phyloP scores from a whole-genome alignment of 2,113 vertebrate species.

The Microcebus griseorufus region DNA sequence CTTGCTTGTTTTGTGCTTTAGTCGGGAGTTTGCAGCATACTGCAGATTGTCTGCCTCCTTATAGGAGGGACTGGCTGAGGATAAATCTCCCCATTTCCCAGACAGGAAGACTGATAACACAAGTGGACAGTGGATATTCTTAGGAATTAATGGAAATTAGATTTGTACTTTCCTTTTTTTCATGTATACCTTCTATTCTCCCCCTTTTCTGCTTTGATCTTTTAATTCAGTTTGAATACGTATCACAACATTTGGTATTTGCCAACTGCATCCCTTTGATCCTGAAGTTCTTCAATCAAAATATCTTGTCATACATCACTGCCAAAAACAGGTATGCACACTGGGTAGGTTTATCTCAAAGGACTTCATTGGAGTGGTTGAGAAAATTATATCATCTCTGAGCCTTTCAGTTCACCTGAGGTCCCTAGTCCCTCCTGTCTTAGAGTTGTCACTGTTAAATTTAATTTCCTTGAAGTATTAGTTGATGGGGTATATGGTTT shows the following conservation, averaged over 20 bases:
- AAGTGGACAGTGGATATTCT: not conserved
- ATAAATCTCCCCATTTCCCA: not conserved
- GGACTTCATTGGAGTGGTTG: not conserved
- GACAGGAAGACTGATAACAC: not conserved
- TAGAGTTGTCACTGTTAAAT: not conserved
- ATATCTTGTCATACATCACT: conserved; percentile 98
- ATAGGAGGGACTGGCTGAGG: not conserved
- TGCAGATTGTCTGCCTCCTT: not conserved
- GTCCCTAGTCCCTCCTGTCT: not conserved
- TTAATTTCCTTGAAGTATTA: conserved; percentile 24
- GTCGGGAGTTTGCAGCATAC: not conserved
- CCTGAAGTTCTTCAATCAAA: conserved; percentile 99
- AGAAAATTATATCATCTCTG: not conserved
- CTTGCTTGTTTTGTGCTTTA: conserved; percentile 5
- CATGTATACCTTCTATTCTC: not conserved
- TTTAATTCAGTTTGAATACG: conserved; percentile 94
- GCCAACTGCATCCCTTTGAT: conserved; percentile 99
- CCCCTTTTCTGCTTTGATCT: conserved; percentile 63
- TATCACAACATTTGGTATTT: conserved; percentile 97
- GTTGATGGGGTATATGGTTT: not conserved
- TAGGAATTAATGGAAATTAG: not conserved
- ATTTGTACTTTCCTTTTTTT: not conserved
- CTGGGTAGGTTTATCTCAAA: conserved; percentile 31
- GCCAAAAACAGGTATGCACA: conserved; percentile 95
- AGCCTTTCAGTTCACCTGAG: not conserved